Conservation (phyloP, 2,113 vertebrate genomes). For the Myotis brandtii region DNA sequence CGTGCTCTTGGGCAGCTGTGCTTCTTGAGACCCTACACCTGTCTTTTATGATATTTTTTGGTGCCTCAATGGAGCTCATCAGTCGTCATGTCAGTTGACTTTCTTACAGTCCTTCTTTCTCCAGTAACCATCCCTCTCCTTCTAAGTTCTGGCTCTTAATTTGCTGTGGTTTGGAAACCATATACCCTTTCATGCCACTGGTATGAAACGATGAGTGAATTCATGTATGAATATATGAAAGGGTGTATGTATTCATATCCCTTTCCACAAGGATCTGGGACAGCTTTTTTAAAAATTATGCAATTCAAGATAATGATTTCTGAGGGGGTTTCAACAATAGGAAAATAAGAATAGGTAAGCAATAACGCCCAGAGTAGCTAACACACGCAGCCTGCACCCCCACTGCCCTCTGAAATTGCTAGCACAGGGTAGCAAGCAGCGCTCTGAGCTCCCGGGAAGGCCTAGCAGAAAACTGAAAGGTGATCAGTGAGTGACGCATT, state of each 20-base stretch:
- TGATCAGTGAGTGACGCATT: background rate
- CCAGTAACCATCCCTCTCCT: background rate
- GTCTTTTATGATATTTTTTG: background rate
- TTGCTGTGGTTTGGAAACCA: background rate
- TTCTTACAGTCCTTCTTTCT: background rate
- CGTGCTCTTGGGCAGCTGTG: background rate
- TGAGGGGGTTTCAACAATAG: background rate
- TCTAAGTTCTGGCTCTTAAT: background rate
- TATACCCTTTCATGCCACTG: background rate
- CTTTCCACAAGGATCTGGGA: background rate
- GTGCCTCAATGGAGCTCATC: background rate
- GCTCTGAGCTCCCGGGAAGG: background rate
- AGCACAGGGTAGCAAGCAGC: background rate
- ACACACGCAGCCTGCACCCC: background rate
- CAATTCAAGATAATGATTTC: background rate
- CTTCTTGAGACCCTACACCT: background rate
- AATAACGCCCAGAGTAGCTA: background rate
- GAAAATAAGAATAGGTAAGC: background rate
- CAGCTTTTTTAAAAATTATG: background rate
- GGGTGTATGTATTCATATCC: background rate
- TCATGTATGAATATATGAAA: background rate
- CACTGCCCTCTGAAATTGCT: too few relatives aligned
- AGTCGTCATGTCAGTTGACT: background rate
- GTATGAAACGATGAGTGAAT: background rate
- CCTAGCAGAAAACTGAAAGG: background rate